Base-by-base conservation (phyloP, 2,113 vertebrate genomes). In the Ptilorrhoa leucosticta region DNA sequence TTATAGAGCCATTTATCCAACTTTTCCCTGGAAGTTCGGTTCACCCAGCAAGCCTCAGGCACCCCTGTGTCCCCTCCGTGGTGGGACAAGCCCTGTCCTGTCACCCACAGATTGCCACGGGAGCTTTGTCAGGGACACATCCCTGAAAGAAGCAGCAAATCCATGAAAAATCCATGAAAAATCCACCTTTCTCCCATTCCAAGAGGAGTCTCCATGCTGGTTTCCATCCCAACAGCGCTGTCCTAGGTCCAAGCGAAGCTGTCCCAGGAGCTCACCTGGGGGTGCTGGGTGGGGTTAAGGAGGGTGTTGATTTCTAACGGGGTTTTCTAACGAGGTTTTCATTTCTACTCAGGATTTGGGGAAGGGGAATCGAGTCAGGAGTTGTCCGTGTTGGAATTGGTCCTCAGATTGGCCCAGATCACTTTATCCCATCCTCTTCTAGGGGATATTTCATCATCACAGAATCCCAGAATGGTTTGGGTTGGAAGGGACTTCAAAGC, bases 31-130 rank as follows among this genome's bases (percentile, higher is more conserved):
- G 51, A 30, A 42, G 33, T 68, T 83, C 33, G 2, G 27, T 10
- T 84, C 85, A 87, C 13, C 47, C 60, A 47, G 50, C n/a, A 45
- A 70, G 45, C 6, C 47, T 27, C 60, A 18, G 30, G 28, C 11
- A 4, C 3, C 16, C 39, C 51, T 2, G 3, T 1, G 0, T 22
- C 69, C 37, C 44, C 65, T 64, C 11, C 22, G 0, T 0, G 42
- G 73, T 3, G 5, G 16, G 31, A 81, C 44, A 24, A 66, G 17
- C 5, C 10, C 26, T 27, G 10, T 40, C 37, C 71, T 60, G 39
- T 33, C 44, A 30, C 0, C 0, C 13, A 3, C n/a, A 68, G 22
- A 37, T 1, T 1, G 1, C 26, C 1, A 1, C 13, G 11, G 19
- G 30, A 42, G 22, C 23, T 68, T 54, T 58, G 3, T 10, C 48